Base-by-base conservation (phyloP, 2,113 vertebrate genomes). In the Tichodroma muraria region DNA sequence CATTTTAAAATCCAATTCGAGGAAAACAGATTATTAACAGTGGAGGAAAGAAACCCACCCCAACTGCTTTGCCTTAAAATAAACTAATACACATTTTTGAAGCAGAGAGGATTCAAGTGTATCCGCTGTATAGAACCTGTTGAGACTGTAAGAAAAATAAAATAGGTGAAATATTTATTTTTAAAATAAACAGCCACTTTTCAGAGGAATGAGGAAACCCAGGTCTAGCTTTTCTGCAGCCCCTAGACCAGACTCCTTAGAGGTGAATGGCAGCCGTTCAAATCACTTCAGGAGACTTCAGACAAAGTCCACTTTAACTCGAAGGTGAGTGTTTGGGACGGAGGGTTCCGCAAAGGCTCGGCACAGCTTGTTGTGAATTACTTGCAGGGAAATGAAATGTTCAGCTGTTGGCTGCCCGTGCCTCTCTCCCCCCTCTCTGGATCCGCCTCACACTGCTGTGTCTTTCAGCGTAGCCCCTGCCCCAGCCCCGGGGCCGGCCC, bases 1-100 rank as follows among this genome's bases (percentile, higher is more conserved):
- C 95, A 96, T 96, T 79, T 97, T 97, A 95, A 86, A 96, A 92
- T 84, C 80, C 89, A 92, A 7, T 93, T 90, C 89, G 57, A 57
- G 57, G 45, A 81, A 90, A 94, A 80, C 13, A 63, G 86, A 90
- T 90, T 90, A 90, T 80, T 89, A 75, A 64, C 73, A 71, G 27
- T 1, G 11, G 28, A 65, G 38, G 71, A 87, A 90, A 94, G 69
- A 81, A 89, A 40, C 23, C 20, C 56, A 69, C 49, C 38, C 72
- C 30, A n/a, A 31, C 27, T 27, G 22, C 56, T 75, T 84, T 50
- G 18, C 69, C 60, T 68, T 84, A 44, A 49, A 70, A 70, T 38
- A 78, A 91, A 68, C 16, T 6, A 52, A 79, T 25, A n/a, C 27
- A 30, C 14, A 1, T 37, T 77, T 90, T 30, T 50, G 12, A 89